Evolutionary conservation across 2,888 invertebrate genomes (phyloP).

Genomic region (Platerodrilus igneus): DNA sequence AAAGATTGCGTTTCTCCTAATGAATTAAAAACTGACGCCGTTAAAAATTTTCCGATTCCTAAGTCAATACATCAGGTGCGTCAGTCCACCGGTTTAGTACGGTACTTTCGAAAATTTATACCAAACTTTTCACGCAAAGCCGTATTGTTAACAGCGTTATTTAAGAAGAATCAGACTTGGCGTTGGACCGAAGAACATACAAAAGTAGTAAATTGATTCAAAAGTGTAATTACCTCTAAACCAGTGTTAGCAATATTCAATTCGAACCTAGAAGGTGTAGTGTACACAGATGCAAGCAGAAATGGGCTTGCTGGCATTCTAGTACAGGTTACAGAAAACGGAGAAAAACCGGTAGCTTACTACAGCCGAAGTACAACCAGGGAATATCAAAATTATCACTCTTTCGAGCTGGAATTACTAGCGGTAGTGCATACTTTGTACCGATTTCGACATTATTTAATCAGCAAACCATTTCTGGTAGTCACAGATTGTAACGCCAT

Average conservation of each 20-base stretch:
- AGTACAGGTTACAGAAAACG: slow-evolving; percentile 11
- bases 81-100: slow-evolving; percentile 15
- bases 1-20: slow-evolving; percentile 1
- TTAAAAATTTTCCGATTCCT: slow-evolving; percentile 11
- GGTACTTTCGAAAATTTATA: slow-evolving; percentile 21
- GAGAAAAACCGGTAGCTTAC: slow-evolving; percentile 15
- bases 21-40: slow-evolving; percentile 12
- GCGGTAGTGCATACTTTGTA: slow-evolving; percentile 16
- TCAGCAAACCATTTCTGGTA: slow-evolving; percentile 13
- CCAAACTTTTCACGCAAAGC: slow-evolving; percentile 10
- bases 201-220: slow-evolving; percentile 1
- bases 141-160: slow-evolving; percentile 12
- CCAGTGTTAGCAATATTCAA: slow-evolving; percentile 21
- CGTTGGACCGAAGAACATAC: slow-evolving; percentile 2
- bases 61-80: slow-evolving; percentile 14
- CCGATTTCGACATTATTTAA: slow-evolving; percentile 16
- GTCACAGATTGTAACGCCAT: slow-evolving; percentile 23
- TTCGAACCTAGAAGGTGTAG: slow-evolving; percentile 10
- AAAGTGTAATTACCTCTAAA: slow-evolving; percentile 5
- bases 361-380: slow-evolving; percentile 18
- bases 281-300: slow-evolving; percentile 25
- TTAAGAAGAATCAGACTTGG: slow-evolving; percentile 14
- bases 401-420: slow-evolving; percentile 23
- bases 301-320: slow-evolving; percentile 20
- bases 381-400: slow-evolving; percentile 19